phyloP scores from a whole-genome alignment of 1,140 invertebrate genomes.

The Contarinia nasturtii region DNA sequence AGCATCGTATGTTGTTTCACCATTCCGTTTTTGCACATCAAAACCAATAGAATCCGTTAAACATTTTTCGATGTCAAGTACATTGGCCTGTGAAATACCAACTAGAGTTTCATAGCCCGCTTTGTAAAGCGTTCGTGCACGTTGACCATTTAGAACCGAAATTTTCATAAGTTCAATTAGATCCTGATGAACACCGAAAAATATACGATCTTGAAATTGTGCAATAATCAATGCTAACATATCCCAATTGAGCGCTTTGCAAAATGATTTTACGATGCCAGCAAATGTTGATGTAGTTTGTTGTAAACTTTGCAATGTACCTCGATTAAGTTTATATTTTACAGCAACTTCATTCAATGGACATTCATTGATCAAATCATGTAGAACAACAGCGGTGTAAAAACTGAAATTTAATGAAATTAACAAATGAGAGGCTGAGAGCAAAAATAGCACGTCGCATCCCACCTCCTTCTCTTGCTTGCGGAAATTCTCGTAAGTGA shows the following conservation, averaged over 20 bases:
- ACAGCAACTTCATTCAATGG: conserved; percentile 54
- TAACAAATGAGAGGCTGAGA: conserved; percentile 16
- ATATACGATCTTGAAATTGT: conserved; percentile 83
- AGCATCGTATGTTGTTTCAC: conserved; percentile 45
- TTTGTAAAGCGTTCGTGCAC: conserved; percentile 70
- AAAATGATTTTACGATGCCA: conserved; percentile 81
- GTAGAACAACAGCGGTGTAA: conserved; percentile 77
- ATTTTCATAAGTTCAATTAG: conserved; percentile 80
- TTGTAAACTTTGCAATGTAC: conserved; percentile 80
- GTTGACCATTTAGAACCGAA: conserved; percentile 60
- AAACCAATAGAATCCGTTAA: too few species aligned
- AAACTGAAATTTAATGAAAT: conserved; percentile 40
- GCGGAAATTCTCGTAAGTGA: too few species aligned
- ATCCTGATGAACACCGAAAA: conserved; percentile 86
- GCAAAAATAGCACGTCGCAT: conserved; percentile 3
- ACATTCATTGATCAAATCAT: conserved; percentile 85
- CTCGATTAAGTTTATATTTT: conserved; percentile 74
- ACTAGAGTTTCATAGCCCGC: conserved; percentile 61
- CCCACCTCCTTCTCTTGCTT: neutral
- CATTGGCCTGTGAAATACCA: conserved; percentile 53
- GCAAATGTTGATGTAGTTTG: conserved; percentile 92
- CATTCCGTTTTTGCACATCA: conserved; percentile 52
- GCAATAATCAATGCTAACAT: conserved; percentile 75
- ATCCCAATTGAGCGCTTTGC: conserved; percentile 80
- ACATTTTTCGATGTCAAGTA: conserved; percentile 40